Conservation (phyloP, 2,888 invertebrate genomes). For the Tenthredo scrophulariae region DNA sequence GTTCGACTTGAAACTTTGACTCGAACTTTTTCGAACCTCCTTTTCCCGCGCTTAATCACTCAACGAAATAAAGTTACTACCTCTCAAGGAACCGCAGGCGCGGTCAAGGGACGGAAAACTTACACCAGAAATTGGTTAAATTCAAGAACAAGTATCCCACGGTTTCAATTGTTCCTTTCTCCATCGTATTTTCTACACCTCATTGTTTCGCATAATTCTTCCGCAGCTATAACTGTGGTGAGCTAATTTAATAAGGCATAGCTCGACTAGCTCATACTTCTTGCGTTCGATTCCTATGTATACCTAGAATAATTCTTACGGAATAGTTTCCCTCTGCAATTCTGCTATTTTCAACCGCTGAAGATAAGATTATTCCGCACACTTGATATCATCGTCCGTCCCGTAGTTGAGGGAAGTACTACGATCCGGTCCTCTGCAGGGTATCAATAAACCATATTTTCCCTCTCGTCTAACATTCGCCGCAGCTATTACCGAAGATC, state of each 20-base stretch:
- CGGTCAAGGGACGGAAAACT: slow-evolving; percentile 8
- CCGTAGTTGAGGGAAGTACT: background rate
- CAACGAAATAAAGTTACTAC: slow-evolving; percentile 37
- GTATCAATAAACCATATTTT: slow-evolving; percentile 47
- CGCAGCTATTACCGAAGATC: slow-evolving; percentile 52
- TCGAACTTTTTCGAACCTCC: slow-evolving; percentile 65
- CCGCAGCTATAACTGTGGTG: background rate
- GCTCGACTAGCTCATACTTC: background rate
- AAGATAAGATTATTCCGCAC: slow-evolving; percentile 31
- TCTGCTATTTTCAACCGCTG: background rate
- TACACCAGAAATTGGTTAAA: background rate
- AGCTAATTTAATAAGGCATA: background rate
- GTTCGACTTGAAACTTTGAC: slow-evolving; percentile 61
- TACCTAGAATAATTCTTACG: background rate
- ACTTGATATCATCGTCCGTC: slow-evolving; percentile 15
- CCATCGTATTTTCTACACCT: background rate
- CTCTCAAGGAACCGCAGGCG: background rate
- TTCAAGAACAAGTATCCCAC: background rate
- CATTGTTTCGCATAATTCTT: slow-evolving; percentile 14
- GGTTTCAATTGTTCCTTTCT: background rate
- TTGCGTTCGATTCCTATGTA: background rate
- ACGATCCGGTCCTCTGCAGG: background rate
- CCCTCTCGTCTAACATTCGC: slow-evolving; percentile 49
- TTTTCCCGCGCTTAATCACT: slow-evolving; percentile 58
- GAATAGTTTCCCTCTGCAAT: background rate